phyloP scores from a whole-genome alignment of 1,140 invertebrate species.

The Carposina sasakii region DNA sequence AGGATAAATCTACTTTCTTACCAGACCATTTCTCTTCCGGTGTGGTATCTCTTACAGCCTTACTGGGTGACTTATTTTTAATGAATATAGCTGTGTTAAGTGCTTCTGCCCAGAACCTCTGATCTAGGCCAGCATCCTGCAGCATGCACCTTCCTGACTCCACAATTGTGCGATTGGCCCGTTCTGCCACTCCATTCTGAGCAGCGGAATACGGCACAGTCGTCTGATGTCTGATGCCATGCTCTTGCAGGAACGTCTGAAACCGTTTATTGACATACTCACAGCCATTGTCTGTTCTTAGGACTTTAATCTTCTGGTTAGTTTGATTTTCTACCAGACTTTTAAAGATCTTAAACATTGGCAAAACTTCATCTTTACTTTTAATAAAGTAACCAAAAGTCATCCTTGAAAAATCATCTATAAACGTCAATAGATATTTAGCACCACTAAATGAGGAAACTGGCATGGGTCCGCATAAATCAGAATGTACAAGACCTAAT shows the following conservation, averaged over 20 bases:
- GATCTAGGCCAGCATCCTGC: neutral
- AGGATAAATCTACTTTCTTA: slow-evolving; percentile 40
- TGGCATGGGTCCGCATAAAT: slow-evolving; percentile 35
- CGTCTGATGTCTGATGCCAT: slow-evolving; percentile 20
- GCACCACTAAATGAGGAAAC: slow-evolving; percentile 25
- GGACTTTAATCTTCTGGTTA: slow-evolving; percentile 21
- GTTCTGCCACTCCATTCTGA: slow-evolving; percentile 30
- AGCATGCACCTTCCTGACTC: slow-evolving; percentile 12
- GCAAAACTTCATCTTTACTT: slow-evolving; percentile 36
- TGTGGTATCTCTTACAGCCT: slow-evolving; percentile 24
- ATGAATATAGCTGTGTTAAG: slow-evolving; percentile 33
- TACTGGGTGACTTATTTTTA: slow-evolving; percentile 13
- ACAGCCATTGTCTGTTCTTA: slow-evolving; percentile 41
- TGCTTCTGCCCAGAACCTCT: slow-evolving; percentile 10
- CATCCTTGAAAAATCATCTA: slow-evolving; percentile 41
- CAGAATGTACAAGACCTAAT: slow-evolving; percentile 35
- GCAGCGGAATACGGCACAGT: slow-evolving; percentile 34
- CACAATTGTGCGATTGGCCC: slow-evolving; percentile 17
- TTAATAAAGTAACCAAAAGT: slow-evolving; percentile 42
- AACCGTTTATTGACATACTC: slow-evolving; percentile 36
- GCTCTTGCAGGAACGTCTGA: slow-evolving; percentile 19
- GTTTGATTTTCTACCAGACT: slow-evolving; percentile 33
- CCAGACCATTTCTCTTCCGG: slow-evolving; percentile 53
- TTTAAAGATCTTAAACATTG: slow-evolving; percentile 27
- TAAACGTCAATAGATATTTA: slow-evolving; percentile 44